Conservation (phyloP, 1,140 invertebrate species). For the Brachionus rubens region DNA sequence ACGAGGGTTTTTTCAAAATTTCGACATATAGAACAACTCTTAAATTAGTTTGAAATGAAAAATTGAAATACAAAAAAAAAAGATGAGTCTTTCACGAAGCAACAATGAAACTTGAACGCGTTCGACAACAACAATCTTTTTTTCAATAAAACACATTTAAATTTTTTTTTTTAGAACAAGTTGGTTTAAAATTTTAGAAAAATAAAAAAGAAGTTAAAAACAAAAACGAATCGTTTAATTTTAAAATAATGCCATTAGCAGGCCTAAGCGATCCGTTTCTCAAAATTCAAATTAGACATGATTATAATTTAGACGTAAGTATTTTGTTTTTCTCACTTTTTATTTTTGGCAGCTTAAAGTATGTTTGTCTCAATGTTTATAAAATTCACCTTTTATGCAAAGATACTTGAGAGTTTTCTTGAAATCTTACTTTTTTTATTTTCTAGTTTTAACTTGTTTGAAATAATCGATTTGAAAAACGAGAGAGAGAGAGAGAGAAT, state of each 20-base stretch:
- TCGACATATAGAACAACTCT: too few relatives aligned
- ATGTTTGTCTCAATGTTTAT: not conserved
- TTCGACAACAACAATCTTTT: not conserved
- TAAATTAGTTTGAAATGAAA: too few relatives aligned
- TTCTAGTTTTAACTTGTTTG: not conserved
- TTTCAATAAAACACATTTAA: too few relatives aligned
- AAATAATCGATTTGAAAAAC: constrained; percentile 28
- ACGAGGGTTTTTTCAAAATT: too few relatives aligned
- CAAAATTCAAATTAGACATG: constrained; percentile 44
- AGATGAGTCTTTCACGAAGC: too few relatives aligned
- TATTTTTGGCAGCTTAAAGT: not conserved
- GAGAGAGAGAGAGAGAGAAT: too few relatives aligned
- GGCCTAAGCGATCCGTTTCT: constrained; percentile 44
- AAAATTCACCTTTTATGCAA: too few relatives aligned
- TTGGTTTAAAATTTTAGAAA: constrained; percentile 12
- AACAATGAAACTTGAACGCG: not conserved
- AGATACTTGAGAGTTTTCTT: constrained; percentile 22
- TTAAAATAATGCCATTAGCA: constrained; percentile 40
- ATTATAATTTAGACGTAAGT: constrained; percentile 43
- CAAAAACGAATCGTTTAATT: not conserved
- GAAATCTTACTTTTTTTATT: constrained; percentile 22
- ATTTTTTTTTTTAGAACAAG: not conserved
- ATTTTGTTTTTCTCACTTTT: constrained; percentile 7
- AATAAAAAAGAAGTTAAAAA: not conserved
- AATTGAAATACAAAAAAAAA: too few relatives aligned